Percentiles rank a stretch among this genome's conserved stretches.
These are phyloP conservation scores for Stomatorhinus ivindoensis DNA, from an alignment of 2,113 vertebrate species.

Conservation along the genomic window DNA sequence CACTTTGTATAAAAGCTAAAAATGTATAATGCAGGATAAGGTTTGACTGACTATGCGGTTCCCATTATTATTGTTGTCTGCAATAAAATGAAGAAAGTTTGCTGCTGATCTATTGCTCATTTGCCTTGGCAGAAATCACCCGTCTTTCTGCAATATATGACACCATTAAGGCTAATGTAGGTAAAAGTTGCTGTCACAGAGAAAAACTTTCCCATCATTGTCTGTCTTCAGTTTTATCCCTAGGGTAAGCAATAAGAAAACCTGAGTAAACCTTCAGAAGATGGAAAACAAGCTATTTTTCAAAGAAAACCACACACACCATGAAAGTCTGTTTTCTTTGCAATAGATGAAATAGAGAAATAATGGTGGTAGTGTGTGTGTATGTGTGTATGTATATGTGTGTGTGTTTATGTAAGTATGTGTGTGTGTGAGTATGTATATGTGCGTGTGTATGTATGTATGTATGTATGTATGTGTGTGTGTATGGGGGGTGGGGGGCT, in stretches of 20 bases:
- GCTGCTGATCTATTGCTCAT: slow-evolving; percentile 25
- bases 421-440: too few species aligned
- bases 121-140: slow-evolving; percentile 31
- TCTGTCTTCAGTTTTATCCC: slow-evolving; percentile 31
- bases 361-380: neutral
- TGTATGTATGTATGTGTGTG: too few species aligned
- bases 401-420: too few species aligned
- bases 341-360: neutral
- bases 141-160: slow-evolving; percentile 34
- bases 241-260: slow-evolving; percentile 31
- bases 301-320: neutral
- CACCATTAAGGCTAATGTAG: slow-evolving; percentile 28
- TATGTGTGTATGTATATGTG: too few species aligned
- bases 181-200: slow-evolving; percentile 20
- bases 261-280: slow-evolving; percentile 27
- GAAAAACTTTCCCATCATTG: slow-evolving; percentile 24
- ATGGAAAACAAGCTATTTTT: slow-evolving; percentile 25
- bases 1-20: neutral
- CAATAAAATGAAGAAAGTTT: neutral
- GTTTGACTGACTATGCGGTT: neutral
- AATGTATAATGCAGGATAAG: neutral
- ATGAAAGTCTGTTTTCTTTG: slow-evolving; percentile 4
- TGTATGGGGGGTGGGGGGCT: neutral
- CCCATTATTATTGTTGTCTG: neutral
- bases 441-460: neutral